Conservation (phyloP, 2,113 vertebrate species). For the Oriolus oriolus region DNA sequence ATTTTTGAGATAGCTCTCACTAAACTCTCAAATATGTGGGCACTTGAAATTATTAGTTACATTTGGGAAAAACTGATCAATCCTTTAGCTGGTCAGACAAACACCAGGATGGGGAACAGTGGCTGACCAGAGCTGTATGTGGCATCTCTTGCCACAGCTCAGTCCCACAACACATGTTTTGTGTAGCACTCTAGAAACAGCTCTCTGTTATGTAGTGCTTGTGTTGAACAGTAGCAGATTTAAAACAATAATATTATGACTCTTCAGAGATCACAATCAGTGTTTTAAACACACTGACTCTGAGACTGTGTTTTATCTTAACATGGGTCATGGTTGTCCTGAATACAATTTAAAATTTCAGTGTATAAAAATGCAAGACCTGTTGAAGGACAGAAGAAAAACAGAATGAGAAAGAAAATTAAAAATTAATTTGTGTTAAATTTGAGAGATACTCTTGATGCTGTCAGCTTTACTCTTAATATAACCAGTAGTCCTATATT, state of each 20-base stretch:
- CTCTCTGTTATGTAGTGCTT: background rate
- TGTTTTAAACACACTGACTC: background rate
- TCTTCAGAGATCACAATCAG: background rate
- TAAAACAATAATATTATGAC: background rate
- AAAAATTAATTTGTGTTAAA: background rate
- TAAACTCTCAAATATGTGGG: background rate
- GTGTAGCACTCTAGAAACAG: background rate
- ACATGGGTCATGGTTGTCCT: background rate
- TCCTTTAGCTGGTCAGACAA: background rate
- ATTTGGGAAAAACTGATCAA: background rate
- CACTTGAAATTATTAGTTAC: background rate
- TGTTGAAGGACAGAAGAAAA: background rate
- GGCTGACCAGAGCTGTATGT: background rate
- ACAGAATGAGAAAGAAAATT: background rate
- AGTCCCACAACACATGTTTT: background rate
- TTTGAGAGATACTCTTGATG: fast-evolving
- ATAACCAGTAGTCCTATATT: background rate
- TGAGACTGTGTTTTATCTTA: background rate
- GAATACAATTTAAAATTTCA: background rate
- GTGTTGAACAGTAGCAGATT: background rate
- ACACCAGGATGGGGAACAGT: background rate
- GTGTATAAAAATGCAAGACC: background rate
- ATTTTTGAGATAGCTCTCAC: background rate
- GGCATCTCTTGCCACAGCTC: background rate
- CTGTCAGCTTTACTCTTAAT: background rate